These are phyloP conservation scores for Upupa epops DNA, from an alignment of 2,113 vertebrate genomes.

Conservation along the genomic window DNA sequence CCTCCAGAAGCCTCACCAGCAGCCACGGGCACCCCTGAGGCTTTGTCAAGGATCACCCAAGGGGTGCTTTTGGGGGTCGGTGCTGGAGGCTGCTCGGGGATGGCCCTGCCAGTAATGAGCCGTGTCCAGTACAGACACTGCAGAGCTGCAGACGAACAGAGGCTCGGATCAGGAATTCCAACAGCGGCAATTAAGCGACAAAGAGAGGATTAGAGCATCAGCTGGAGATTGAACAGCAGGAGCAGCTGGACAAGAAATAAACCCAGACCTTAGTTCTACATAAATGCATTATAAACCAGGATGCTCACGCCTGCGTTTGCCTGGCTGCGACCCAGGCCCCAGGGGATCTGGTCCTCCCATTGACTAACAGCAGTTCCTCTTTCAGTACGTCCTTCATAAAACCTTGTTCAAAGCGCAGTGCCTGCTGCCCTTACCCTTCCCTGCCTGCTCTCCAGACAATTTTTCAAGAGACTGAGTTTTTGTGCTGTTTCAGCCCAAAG, in stretches of 20 bases:
- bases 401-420: not conserved
- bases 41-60: not conserved
- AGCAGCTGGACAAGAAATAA: not conserved
- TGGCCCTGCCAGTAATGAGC: too few species aligned
- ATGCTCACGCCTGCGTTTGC: fast-evolving
- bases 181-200: not conserved
- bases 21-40: fast-evolving
- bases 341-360: not conserved
- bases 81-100: not conserved
- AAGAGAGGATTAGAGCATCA: not conserved
- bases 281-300: fast-evolving
- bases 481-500: not conserved
- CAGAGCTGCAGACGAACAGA: fast-evolving
- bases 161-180: not conserved
- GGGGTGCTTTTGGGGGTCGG: not conserved
- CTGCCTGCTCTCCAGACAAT: not conserved
- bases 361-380: not conserved
- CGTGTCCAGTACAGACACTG: fast-evolving
- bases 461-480: not conserved
- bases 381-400: not conserved
- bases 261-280: not conserved
- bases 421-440: not conserved
- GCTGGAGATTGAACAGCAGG: not conserved
- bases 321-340: fast-evolving
- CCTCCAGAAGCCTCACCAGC: not conserved